These are phyloP conservation scores for Procavia capensis DNA, from an alignment of 2,113 vertebrate genomes.

Conservation along the genomic window DNA sequence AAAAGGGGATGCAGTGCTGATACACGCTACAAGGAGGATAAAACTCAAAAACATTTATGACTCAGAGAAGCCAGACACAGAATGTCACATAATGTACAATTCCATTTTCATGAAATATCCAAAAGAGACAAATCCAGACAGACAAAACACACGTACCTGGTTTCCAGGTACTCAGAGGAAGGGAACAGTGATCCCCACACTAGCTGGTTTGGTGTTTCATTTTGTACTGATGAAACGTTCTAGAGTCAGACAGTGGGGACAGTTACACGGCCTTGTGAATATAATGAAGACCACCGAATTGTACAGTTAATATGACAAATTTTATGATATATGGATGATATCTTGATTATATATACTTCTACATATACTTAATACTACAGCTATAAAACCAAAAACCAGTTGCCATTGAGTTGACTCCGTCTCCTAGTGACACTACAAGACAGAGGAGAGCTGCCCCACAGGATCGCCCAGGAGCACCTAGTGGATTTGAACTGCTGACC, in stretches of 20 bases:
- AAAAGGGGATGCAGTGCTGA: constrained; percentile 31
- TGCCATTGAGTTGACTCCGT: too few species aligned
- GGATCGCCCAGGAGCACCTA: too few species aligned
- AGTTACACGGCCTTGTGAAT: background rate
- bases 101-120: constrained; percentile 9
- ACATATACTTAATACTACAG: constrained; percentile 37
- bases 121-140: constrained; percentile 4
- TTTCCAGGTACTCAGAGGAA: background rate
- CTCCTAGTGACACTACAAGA: too few species aligned
- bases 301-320: constrained; percentile 18
- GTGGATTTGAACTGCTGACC: too few species aligned
- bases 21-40: background rate
- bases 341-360: background rate
- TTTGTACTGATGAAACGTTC: constrained; percentile 6
- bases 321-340: background rate
- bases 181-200: background rate
- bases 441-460: too few species aligned
- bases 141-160: background rate
- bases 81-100: background rate
- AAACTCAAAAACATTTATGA: background rate
- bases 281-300: background rate
- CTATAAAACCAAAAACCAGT: too few species aligned
- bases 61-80: constrained; percentile 8
- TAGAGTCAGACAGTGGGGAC: background rate
- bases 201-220: background rate